These are phyloP conservation scores for Sphaerodactylus townsendi DNA, from an alignment of 2,113 vertebrate genomes.

Conservation along the genomic window DNA sequence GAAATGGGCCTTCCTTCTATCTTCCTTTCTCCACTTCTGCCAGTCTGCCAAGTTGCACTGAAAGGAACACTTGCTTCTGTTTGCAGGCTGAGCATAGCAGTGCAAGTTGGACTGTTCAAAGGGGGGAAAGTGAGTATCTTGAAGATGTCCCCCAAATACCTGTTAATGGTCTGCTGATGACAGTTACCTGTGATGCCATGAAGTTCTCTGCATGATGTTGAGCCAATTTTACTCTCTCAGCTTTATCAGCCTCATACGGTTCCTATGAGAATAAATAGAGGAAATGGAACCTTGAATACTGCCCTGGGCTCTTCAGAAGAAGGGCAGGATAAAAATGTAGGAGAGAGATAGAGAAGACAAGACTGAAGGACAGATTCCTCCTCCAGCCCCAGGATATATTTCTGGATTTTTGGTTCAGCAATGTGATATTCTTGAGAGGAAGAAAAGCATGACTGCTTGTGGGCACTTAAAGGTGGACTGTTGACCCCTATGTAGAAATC, in stretches of 20 bases:
- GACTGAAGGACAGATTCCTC: background rate
- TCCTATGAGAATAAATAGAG: too few species aligned
- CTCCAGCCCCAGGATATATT: background rate
- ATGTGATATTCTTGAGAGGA: background rate
- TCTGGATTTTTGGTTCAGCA: background rate
- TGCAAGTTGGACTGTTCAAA: background rate
- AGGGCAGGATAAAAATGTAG: too few species aligned
- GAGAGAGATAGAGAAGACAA: background rate
- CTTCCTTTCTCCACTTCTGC: background rate
- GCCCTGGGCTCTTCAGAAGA: too few species aligned
- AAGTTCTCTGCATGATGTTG: too few species aligned
- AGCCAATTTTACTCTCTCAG: too few species aligned
- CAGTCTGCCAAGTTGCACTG: background rate
- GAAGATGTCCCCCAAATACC: background rate
- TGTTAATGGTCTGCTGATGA: too few species aligned
- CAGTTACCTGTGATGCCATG: too few species aligned
- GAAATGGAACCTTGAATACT: too few species aligned
- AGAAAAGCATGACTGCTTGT: background rate
- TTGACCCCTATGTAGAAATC: background rate
- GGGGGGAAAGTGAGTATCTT: background rate
- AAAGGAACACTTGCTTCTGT: background rate
- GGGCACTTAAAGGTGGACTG: background rate
- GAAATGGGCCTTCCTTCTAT: background rate
- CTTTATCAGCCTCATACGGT: too few species aligned
- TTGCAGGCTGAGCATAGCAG: background rate